Base-by-base conservation (phyloP, 2,888 invertebrate genomes). In the Pseudococcus viburni region DNA sequence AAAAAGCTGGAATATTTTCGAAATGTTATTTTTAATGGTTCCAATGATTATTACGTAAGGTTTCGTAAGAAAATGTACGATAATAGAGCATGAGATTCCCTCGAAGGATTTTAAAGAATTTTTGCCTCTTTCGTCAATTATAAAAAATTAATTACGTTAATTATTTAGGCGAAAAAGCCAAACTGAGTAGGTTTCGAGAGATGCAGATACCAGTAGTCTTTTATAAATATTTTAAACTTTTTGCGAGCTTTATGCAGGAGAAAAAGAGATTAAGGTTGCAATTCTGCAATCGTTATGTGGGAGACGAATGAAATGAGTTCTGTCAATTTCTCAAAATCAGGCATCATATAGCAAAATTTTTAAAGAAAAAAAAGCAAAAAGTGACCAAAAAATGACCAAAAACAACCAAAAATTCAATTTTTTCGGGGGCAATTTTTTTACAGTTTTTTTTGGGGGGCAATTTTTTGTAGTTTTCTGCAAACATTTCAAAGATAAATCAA, bases 21-120 rank as follows among this genome's bases (percentile, higher is more conserved):
- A 46, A 83, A 46, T 83, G 17, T 83, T 46, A 83, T 83, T 83
- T 83, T 83, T 83, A 83, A 83, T 83, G 80, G 46, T 83, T 22
- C 46, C 46, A 46, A 39, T 42, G 80, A 83, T 83, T 83, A 83
- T 7, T 4, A n/a, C 22, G 19, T 22, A 22, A n/a, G 59, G 9
- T 55, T 55, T 17, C 19, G 15, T 15, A 68, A 26, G 26, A 26
- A 68, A 68, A 68, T 33, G 64, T 12, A 64, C 64, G 55, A 26
- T 33, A 33, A 33, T 33, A 5, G 33, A 33, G 11, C 17, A 33
- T 17, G 17, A 73, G 17, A 39, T 33, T 73, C 11, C 19, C 33
- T 26, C 73, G 33, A 33, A 73, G 73, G 33, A 15, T 33, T 73
- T 17, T 5, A 26, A 68, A 26, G 2, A 15, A 33, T 73, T 64